Conservation (phyloP, 2,113 vertebrate species). For the Dicrurus megarhynchus region DNA sequence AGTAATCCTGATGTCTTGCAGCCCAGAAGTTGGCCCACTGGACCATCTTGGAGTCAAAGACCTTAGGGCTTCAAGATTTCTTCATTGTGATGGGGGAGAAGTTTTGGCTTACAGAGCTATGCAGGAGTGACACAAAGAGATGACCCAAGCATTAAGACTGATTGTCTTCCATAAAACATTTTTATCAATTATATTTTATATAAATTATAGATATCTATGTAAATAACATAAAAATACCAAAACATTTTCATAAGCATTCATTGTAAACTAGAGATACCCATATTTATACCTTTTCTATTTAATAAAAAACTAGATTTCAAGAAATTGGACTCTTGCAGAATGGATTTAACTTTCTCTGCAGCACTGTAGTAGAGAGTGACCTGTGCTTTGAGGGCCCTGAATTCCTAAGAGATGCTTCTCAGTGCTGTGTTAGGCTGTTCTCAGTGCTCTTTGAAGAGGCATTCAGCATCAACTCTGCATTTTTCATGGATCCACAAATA, state of each 20-base stretch:
- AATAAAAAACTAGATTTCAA: not conserved
- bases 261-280: not conserved
- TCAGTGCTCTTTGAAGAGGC: not conserved
- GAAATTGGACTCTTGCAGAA: fast-evolving
- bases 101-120: not conserved
- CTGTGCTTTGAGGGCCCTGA: not conserved
- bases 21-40: not conserved
- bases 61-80: not conserved
- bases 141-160: not conserved
- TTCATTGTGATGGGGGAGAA: not conserved
- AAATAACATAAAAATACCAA: not conserved
- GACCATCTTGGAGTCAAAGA: not conserved
- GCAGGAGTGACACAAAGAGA: not conserved
- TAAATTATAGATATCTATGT: not conserved
- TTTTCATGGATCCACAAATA: slow-evolving; percentile 50
- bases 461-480: slow-evolving; percentile 28
- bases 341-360: not conserved
- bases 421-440: not conserved
- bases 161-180: not conserved
- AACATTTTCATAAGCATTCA: not conserved
- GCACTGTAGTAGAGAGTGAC: not conserved
- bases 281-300: not conserved
- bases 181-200: not conserved
- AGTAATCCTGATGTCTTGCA: not conserved
- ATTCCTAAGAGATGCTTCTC: not conserved